Evolutionary conservation across 2,797 vertebrate species (phyloP).

Genomic region (Melanotaenia parkinsoni): DNA sequence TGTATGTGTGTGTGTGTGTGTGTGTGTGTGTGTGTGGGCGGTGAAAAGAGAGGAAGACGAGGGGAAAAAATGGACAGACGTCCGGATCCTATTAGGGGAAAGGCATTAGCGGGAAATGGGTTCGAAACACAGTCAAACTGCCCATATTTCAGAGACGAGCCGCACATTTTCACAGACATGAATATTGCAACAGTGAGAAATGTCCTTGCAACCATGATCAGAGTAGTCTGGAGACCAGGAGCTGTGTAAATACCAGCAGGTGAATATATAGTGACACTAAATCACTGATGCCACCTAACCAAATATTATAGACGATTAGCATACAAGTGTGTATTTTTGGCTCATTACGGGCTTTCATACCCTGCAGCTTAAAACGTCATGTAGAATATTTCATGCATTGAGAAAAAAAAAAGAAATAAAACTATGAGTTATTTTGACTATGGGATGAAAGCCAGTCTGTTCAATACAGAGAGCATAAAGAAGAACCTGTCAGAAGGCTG

Average conservation of each 20-base stretch:
- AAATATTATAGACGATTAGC: constrained; percentile 32
- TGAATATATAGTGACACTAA: constrained; percentile 45
- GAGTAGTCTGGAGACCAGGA: constrained; percentile 43
- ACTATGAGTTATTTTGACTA: constrained; percentile 21
- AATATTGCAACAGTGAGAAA: constrained; percentile 66
- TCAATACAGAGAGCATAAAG: constrained; percentile 14
- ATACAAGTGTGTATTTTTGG: constrained; percentile 25
- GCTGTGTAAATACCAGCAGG: constrained; percentile 50
- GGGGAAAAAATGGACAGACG: constrained; percentile 56
- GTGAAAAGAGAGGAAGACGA: constrained; percentile 30
- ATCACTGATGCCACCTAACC: constrained; percentile 25
- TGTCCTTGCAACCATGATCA: constrained; percentile 54
- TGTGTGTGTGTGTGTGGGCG: constrained; percentile 19
- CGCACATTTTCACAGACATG: constrained; percentile 63
- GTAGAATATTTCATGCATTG: neutral
- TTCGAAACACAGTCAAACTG: constrained; percentile 66
- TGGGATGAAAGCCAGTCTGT: constrained; percentile 20
- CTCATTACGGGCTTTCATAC: constrained; percentile 23
- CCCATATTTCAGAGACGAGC: constrained; percentile 64
- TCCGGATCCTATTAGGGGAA: constrained; percentile 76
- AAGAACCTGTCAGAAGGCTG: constrained; percentile 28
- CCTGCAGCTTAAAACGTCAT: neutral
- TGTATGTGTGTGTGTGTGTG: neutral
- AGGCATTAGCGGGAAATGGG: constrained; percentile 69
- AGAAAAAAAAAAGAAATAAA: constrained; percentile 32